Evolutionary conservation across 2,113 vertebrate genomes (phyloP), one percentile per base, ranked within the genome.

Genomic region (Spea bombifrons): DNA sequence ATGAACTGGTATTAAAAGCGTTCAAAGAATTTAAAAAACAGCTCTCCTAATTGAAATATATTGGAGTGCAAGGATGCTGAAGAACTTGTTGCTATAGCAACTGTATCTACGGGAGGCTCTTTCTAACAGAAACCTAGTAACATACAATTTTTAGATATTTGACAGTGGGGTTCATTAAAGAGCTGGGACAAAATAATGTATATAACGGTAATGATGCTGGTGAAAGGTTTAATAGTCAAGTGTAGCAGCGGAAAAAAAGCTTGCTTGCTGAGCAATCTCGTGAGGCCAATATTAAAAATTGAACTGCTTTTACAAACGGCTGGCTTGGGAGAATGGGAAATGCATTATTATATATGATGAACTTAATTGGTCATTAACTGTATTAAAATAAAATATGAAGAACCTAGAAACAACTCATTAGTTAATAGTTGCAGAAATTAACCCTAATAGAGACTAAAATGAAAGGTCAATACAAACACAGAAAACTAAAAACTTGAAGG

Each of bases 51-150:
- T 61, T 76, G 66, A 76, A 69, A 69, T 61, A 76, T 68, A 64
- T 64, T 59, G 10, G 17, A 69, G 66, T 30, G 53, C 52, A 68
- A 59, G 67, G 75, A 76, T 46, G 48, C 75, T 61, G 61, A 76
- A 53, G 65, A 83, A 82, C 65, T 76, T 81, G 76, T 88, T 90
- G 86, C 86, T 85, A 87, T 86, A 90, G 85, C 82, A 91, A 87
- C 83, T 78, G 83, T 83, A 87, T 84, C 83, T 52, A 86, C 74
- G 80, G 84, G 83, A 82, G 81, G 83, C 53, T 73, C 53, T 16
- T 46, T 66, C 48, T 17, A 71, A 16, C 81, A 85, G 72, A 84
- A 86, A 83, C 81, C 47, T 43, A 83, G 10, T 64, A 45, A 46
- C 7, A 43, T n/a, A 45, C 86, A 84, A 86, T 85, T 50, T 59